Evolutionary conservation across 2,113 vertebrate genomes (phyloP), one percentile per base, ranked within the genome.

Genomic region (Pseudorasbora parva): DNA sequence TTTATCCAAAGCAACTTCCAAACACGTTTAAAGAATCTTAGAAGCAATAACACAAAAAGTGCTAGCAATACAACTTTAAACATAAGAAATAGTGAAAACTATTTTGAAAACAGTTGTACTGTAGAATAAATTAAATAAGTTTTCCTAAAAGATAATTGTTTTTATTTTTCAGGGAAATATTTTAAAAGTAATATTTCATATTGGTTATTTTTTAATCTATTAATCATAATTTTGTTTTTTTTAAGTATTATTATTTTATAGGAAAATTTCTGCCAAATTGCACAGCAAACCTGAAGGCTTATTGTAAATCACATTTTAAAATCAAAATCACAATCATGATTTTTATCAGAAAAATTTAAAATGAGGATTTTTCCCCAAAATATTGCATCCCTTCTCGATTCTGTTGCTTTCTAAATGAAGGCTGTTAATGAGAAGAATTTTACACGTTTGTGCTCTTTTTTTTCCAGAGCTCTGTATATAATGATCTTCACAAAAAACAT

Each of bases 401-500:
- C 21, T 12, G 21, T 60, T 60, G 21, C n/a, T 45, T 71, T 5
- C 5, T 7, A 71, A 45, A 68, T 5, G 2, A 41, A 68, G 8
- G 9, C 8, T 9, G 1, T 37, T 21, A 71, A 5, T 72, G 21
- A n/a, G 12, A 64, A 41, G 54, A 45, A 11, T 8, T 23, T 75
- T 81, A 82, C 74, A 33, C 21, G 25, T 83, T 27, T 68, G 6
- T 74, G 56, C 17, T 88, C 84, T 87, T 87, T 78, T 54, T n/a
- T 73, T 83, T 56, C 83, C 94, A 98, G 97, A 96, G 88, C 88
- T 94, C 94, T 91, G 91, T 92, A 91, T 96, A 95, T 89, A 95
- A 88, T 90, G 95, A 95, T 85, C 94, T 94, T 88, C 91, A 90
- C 5, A 96, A 93, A 94, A 96, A 92, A 93, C 88, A 91, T 25